A percentile compares a stretch with the other conserved stretches of the same genome.
Conservation (phyloP, 1,140 invertebrate species). For the Aphelenchoides besseyi region DNA sequence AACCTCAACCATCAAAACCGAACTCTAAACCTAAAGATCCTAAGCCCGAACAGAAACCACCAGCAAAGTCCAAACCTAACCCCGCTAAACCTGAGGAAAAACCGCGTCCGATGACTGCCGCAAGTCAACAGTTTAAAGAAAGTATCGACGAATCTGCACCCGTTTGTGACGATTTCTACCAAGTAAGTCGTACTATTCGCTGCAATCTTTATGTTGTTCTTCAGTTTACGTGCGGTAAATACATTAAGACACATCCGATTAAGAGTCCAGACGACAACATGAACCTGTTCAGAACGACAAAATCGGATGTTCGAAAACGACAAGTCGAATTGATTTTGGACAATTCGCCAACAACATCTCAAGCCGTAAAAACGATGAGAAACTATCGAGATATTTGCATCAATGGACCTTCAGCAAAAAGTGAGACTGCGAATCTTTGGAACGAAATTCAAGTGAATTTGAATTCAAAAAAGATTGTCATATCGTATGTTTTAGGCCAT, state of each 20-base stretch:
- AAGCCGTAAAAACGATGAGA: not conserved
- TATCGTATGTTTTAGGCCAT: not conserved
- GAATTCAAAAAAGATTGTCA: not conserved
- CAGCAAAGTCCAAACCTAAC: too few relatives aligned
- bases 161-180: not conserved
- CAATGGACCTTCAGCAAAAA: not conserved
- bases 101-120: not conserved
- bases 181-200: too few relatives aligned
- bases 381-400: not conserved
- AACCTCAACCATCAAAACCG: not conserved
- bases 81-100: not conserved
- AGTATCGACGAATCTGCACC: not conserved
- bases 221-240: not conserved
- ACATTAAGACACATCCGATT: not conserved
- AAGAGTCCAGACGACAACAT: not conserved
- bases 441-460: not conserved
- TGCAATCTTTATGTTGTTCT: not conserved
- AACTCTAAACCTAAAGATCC: not conserved
- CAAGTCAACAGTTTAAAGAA: not conserved
- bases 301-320: not conserved
- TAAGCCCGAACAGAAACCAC: too few relatives aligned
- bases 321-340: not conserved
- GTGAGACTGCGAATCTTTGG: not conserved
- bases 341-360: not conserved
- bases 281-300: not conserved